These are phyloP conservation scores for Allolobophora icterica DNA, from an alignment of 2,888 invertebrate genomes.

Conservation along the genomic window DNA sequence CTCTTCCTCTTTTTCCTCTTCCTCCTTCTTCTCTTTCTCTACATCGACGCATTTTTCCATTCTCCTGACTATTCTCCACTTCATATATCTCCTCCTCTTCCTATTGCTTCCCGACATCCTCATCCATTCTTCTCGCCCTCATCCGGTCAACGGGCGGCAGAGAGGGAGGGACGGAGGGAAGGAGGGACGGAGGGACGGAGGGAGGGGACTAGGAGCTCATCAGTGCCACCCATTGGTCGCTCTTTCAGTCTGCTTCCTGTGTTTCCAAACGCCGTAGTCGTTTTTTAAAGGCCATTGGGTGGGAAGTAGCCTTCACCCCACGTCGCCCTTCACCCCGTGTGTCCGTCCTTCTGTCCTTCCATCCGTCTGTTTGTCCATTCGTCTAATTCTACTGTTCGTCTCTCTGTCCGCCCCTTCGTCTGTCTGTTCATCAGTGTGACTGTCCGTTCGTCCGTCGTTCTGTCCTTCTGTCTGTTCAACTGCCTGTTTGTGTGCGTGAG, in stretches of 20 bases:
- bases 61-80: not conserved
- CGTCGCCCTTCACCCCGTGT: not conserved
- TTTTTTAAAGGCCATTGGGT: too few species aligned
- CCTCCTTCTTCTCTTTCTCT: too few species aligned
- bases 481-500: too few species aligned
- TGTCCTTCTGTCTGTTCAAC: too few species aligned
- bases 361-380: not conserved
- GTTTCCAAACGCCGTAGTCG: not conserved
- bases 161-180: not conserved
- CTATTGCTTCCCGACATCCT: not conserved
- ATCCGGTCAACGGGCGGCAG: not conserved
- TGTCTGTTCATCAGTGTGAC: too few species aligned
- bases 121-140: not conserved
- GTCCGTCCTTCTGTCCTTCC: not conserved
- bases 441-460: too few species aligned
- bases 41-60: not conserved
- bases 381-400: too few species aligned
- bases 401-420: too few species aligned
- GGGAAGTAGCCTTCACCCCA: not conserved
- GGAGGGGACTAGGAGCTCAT: not conserved
- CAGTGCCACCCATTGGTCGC: not conserved
- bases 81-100: not conserved
- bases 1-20: not conserved
- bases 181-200: not conserved
- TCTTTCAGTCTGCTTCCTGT: not conserved